Evolutionary conservation across 2,797 vertebrate genomes (phyloP), one percentile per base, ranked within the genome.

Genomic region (Tauraco hartlaubi): DNA sequence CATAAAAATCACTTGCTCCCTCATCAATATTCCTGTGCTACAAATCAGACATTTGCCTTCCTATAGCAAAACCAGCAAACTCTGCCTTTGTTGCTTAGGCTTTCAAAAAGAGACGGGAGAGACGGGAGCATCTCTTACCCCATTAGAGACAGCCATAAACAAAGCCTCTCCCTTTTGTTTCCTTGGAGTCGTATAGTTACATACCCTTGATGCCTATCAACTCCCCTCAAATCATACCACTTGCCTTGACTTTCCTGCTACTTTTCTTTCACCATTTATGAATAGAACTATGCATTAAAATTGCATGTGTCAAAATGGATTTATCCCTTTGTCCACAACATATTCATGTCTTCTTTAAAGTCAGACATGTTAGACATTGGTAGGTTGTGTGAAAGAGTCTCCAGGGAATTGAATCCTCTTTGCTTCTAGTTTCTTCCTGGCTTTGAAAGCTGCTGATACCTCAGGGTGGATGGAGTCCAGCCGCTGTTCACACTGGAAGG

Each of bases 401-500:
- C 81, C 82, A 6, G 96, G 96, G 43, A 97, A 98, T 4, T 80
- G 96, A 82, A 94, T 95, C 94, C 97, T 98, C 92, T 97, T 98
- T 35, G 97, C 97, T 88, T 98, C 97, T 55, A 98, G 71, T 39
- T 97, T 98, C 94, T 98, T 98, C 95, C 97, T 98, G 51, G 94
- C 82, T 93, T 98, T 98, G 85, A 97, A 96, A 11, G 97, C 97
- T 85, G 97, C 95, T 1, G 97, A 98, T 43, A 96, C 97, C 71
- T 98, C 98, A 0, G 98, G 97, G 55, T 98, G 98, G 85, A 98
- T 98, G 46, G 98, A 98, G 48, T 98, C 98, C 84, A 98, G 76
- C 19, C 98, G 95, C 66, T 97, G 96, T 41, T 98, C 98, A 5
- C 99, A 99, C 90, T 98, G 98, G 87, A 98, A 99, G 72, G 99